These are phyloP conservation scores for Corythaixoides concolor DNA, from an alignment of 2,113 vertebrate species.

Conservation along the genomic window DNA sequence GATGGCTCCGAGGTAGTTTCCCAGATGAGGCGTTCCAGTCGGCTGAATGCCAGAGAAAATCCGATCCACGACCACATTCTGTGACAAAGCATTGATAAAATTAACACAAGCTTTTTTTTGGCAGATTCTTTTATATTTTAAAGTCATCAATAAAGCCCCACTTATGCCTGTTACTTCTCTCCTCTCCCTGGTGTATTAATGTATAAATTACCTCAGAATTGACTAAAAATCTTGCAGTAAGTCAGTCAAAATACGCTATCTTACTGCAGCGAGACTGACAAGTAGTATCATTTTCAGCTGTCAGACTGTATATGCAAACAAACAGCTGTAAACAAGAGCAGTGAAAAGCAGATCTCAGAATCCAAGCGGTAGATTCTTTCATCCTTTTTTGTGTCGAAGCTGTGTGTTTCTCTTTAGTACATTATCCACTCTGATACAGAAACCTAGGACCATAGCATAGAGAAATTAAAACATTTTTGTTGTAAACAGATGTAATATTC, in stretches of 20 bases:
- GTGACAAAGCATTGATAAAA: slow-evolving; percentile 18
- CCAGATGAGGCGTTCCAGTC: slow-evolving; percentile 90
- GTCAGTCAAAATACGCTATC: neutral
- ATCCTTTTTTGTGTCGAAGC: neutral
- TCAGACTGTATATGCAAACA: neutral
- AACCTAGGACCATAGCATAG: neutral
- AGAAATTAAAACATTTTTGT: neutral
- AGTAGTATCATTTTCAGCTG: neutral
- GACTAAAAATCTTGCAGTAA: neutral
- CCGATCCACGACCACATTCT: slow-evolving; percentile 59
- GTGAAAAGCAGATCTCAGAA: neutral
- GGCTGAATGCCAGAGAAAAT: slow-evolving; percentile 97
- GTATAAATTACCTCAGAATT: neutral
- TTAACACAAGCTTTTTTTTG: neutral
- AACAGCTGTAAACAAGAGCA: neutral
- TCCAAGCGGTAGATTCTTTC: neutral
- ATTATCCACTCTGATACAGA: neutral
- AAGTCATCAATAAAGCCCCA: neutral
- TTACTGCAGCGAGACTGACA: neutral
- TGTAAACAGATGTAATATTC: neutral
- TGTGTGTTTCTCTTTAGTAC: neutral
- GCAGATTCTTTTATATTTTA: neutral
- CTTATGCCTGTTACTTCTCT: neutral
- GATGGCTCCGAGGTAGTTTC: slow-evolving; percentile 95
- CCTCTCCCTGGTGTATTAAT: neutral